Conservation (phyloP, 35 echinoderm and acorn worm species). For the Apostichopus japonicus region DNA sequence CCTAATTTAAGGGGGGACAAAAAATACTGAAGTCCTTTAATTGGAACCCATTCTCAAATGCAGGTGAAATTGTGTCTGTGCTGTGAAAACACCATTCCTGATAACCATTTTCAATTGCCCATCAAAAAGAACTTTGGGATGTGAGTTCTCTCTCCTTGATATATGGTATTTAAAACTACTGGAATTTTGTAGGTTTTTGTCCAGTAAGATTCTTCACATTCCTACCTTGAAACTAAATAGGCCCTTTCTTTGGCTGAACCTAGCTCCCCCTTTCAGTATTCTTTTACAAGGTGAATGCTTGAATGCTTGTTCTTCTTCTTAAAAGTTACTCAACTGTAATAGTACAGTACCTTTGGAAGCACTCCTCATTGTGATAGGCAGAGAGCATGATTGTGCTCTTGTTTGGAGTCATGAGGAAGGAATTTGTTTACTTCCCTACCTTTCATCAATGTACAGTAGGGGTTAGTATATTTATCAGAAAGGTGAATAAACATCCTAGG, state of each 20-base stretch:
- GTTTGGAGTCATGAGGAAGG: neutral
- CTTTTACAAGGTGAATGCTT: neutral
- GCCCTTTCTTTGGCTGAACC: neutral
- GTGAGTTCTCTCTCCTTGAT: neutral
- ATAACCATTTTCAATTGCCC: neutral
- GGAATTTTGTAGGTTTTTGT: neutral
- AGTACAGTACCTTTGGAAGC: conserved; percentile 9
- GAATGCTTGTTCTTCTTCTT: neutral
- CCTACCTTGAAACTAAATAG: conserved; percentile 30
- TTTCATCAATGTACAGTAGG: too few species aligned
- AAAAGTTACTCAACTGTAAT: conserved; percentile 24
- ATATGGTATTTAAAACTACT: neutral
- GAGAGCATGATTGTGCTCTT: neutral
- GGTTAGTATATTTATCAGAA: too few species aligned
- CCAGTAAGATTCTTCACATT: conserved; percentile 22
- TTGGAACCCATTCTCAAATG: neutral
- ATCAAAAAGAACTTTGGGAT: neutral
- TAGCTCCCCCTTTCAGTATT: neutral
- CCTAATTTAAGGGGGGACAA: too few species aligned
- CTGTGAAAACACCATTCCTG: conserved; percentile 23
- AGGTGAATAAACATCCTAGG: too few species aligned
- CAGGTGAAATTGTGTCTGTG: neutral
- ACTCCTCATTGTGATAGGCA: neutral
- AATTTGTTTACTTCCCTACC: neutral
- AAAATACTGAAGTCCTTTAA: neutral